These are phyloP conservation scores for Neosilurus mollespiculum DNA, from an alignment of 2,797 vertebrate species.

Conservation along the genomic window DNA sequence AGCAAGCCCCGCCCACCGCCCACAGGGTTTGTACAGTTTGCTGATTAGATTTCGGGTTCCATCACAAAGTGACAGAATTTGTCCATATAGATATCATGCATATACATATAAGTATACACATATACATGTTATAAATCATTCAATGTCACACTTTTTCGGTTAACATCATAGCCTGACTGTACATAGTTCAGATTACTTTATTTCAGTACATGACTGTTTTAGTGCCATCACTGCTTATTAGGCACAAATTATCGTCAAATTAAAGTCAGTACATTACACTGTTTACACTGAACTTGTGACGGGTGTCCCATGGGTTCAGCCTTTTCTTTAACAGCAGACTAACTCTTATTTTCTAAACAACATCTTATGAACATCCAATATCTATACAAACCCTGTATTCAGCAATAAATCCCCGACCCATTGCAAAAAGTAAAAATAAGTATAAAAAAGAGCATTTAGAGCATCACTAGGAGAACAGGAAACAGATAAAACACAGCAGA, in stretches of 20 bases:
- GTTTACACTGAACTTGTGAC: not conserved
- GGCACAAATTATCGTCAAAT: not conserved
- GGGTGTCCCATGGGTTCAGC: not conserved
- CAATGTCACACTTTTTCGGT: not conserved
- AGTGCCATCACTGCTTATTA: not conserved
- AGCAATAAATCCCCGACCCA: conserved; percentile 29
- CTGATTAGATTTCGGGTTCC: not conserved
- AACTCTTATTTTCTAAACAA: not conserved
- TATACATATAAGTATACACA: no score
- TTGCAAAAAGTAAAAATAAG: conserved; percentile 35
- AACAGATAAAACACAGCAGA: conserved; percentile 43
- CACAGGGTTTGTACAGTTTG: conserved; percentile 25
- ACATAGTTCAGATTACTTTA: not conserved
- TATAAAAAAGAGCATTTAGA: conserved; percentile 51
- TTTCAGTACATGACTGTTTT: not conserved
- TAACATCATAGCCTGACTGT: not conserved
- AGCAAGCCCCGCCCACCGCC: conserved; percentile 71
- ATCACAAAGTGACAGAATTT: not conserved
- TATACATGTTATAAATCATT: not conserved
- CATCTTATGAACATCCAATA: not conserved
- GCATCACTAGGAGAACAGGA: conserved; percentile 45
- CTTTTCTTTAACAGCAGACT: not conserved
- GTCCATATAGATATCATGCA: not conserved
- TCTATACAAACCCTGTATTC: conserved; percentile 40
- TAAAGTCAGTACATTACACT: no score